Evolutionary conservation across 2,888 invertebrate genomes (phyloP), one percentile per base, ranked within the genome.

Genomic region (Oconnorella tubifera): DNA sequence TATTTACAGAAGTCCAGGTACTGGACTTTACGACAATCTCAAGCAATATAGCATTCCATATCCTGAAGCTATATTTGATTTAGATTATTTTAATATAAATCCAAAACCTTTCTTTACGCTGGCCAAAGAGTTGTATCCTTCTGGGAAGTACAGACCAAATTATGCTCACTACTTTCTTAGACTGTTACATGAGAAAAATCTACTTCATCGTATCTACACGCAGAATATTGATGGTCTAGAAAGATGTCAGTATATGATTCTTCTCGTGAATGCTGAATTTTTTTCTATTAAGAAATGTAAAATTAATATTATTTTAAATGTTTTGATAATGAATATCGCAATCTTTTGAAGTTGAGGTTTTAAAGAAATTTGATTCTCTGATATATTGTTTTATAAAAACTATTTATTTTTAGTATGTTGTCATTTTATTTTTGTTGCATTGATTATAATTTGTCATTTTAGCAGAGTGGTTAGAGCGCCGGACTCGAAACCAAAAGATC

Each of bases 91-190:
- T 78, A 69, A 70, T 66, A 78, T 79, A 69, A 91, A 95, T 82
- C 96, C 97, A 0, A 88, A 90, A 76, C 97, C 97, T 1, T 97
- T 98, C 83, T 98, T 91, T 77, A 87, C 88, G 55, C 83, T 98
- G 69, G 92, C 95, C 14, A 93, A 91, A 81, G 91, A 94, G 82
- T 83, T 97, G 51, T 90, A 91, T 78, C 94, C 94, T 0, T 91
- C 91, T 29, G 87, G 86, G 33, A 79, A 79, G 65, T 84, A 83
- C 72, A 72, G 76, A 29, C 84, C 84, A 1, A 84, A 83, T 70
- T 75, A 76, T 65, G 78, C 77, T 27, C 84, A 84, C 70, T 83
- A 82, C 70, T 83, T 84, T 74, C 73, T 80, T 1, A 67, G 78
- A 50, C 72, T 81, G 59, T 70, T 83, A 14, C 75, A 82, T 61